A percentile compares a stretch with the other conserved stretches of the same genome.
Conservation (phyloP, 2,113 vertebrate genomes). For the Genyomyrus donnyi region DNA sequence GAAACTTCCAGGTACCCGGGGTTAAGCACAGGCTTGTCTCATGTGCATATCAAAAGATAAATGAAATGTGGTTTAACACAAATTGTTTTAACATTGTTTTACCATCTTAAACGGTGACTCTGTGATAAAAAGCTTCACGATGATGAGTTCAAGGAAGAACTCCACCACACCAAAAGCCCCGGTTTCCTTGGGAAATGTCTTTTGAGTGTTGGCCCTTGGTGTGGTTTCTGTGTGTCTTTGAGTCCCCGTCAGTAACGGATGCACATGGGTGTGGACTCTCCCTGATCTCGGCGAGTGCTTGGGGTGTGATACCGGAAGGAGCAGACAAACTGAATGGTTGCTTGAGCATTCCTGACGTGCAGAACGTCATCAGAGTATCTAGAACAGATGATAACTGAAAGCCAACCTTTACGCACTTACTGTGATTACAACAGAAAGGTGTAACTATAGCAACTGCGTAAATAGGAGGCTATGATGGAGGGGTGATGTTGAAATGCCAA, state of each 20-base stretch:
- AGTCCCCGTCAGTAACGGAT: conserved; percentile 16
- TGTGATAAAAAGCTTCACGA: not conserved
- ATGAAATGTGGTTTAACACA: not conserved
- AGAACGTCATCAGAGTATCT: not conserved
- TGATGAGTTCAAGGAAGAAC: not conserved
- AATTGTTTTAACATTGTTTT: not conserved
- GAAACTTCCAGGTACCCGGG: conserved; percentile 52
- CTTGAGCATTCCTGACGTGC: not conserved
- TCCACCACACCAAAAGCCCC: conserved; percentile 9
- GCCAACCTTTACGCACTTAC: too few relatives aligned
- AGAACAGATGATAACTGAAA: not conserved
- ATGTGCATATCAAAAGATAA: not conserved
- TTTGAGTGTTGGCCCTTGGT: not conserved
- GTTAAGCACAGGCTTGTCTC: not conserved
- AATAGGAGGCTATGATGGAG: not conserved
- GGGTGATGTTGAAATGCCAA: not conserved
- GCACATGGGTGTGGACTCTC: not conserved
- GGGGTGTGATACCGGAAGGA: not conserved
- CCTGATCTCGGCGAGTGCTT: not conserved
- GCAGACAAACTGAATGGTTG: not conserved
- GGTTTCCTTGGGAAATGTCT: conserved; percentile 13
- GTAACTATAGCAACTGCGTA: not conserved
- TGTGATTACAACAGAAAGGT: not conserved
- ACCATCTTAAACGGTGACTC: not conserved
- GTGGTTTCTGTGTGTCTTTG: conserved; percentile 29